Evolutionary conservation across 2,888 invertebrate genomes (phyloP), one percentile per base, ranked within the genome.

Genomic region (Ophion costatus): DNA sequence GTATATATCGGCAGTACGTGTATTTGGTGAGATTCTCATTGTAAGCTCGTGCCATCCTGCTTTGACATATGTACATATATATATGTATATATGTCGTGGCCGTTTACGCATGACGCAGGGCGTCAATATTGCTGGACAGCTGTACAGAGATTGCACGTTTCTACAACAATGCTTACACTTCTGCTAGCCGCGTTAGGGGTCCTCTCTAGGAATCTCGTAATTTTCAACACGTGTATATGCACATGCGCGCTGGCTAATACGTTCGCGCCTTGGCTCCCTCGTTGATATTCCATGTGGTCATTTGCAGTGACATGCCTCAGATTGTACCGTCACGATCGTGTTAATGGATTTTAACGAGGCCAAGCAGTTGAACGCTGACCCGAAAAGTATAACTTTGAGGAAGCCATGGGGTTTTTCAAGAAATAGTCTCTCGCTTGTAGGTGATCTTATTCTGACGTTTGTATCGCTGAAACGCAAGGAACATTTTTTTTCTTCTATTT

Each of bases 1-100:
- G 17, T 63, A 76, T 67, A 64, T 51, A 71, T 24, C 64, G 45
- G 5, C 33, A 10, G 24, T 59, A 63, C 67, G 33, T 82, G 82
- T 66, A 83, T 89, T 90, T 88, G 88, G 89, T 90, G 88, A 89
- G 90, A 90, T 90, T 90, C 89, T 86, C 88, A 89, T 89, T 85
- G 88, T 82, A 61, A 24, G 11, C 80, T 45, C 56, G 71, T 51
- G 56, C 61, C 33, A n/a, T 63, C 38, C 71, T 14, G n/a, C 20
- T 38, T 45, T 45, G 11, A 17, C 3, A 80, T 70, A 82, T 80
- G 80, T 76, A 73, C 63, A 33, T 59, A 45, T 63, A 84, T 70
- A 57, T n/a, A 74, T 29, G 75, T 69, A 82, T 86, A 80, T 77
- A 81, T 63, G 0, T 76, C 11, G 29, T 7, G 42, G n/a, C 80